A percentile compares a stretch with the other conserved stretches of the same genome.
phyloP scores from a whole-genome alignment of 2,113 vertebrate genomes.

The Chroicocephalus ridibundus region DNA sequence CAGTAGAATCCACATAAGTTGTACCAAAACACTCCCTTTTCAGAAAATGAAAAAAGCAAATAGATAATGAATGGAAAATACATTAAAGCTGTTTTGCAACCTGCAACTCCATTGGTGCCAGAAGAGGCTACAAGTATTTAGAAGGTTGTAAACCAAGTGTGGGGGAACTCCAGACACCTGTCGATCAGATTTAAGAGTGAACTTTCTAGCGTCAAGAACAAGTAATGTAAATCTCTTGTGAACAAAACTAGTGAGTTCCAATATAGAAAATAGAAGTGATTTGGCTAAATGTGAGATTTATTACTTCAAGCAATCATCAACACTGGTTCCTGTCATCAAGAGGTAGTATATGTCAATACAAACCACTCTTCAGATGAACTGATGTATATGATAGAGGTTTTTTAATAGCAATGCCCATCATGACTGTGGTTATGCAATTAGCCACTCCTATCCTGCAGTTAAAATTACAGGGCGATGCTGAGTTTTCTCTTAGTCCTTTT shows the following conservation, averaged over 20 bases:
- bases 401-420: not conserved
- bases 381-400: not conserved
- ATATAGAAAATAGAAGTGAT: not conserved
- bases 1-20: not conserved
- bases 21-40: not conserved
- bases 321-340: not conserved
- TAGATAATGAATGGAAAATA: not conserved
- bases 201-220: not conserved
- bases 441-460: not conserved
- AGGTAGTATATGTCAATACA: not conserved
- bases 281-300: not conserved
- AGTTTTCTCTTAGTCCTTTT: not conserved
- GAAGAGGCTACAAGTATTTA: not conserved
- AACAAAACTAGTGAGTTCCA: not conserved
- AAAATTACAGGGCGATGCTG: not conserved
- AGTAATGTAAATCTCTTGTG: not conserved
- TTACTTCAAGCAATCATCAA: not conserved
- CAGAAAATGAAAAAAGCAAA: not conserved
- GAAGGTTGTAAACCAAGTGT: not conserved
- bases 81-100: not conserved
- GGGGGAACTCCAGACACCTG: not conserved
- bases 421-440: not conserved
- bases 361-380: not conserved
- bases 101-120: not conserved
- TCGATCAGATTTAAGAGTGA: not conserved